phyloP scores from a whole-genome alignment of 2,888 invertebrate species.

The Eumerus sabulonum region DNA sequence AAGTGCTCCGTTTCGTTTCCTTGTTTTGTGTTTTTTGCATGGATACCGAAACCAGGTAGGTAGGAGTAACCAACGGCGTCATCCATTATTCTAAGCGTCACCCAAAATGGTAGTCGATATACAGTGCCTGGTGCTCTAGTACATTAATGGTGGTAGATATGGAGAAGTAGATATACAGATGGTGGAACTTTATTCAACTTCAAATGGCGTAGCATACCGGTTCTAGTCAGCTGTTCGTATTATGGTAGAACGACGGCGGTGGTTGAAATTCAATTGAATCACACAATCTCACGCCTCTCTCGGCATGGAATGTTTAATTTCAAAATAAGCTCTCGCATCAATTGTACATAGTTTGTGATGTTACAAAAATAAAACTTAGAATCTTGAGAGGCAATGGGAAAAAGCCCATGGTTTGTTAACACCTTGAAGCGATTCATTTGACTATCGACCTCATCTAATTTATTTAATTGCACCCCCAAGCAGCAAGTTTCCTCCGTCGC shows the following conservation, averaged over 20 bases:
- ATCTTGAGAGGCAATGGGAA: no score
- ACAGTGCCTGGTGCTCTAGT: no score
- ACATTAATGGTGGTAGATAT: no score
- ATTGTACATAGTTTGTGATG: no score
- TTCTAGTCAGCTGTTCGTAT: constrained; percentile 3
- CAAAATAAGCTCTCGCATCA: no score
- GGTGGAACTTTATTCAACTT: constrained; percentile 46
- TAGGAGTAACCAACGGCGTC: constrained; percentile 59
- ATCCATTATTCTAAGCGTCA: constrained; percentile 63
- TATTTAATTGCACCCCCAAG: constrained; percentile 24
- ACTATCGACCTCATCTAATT: constrained; percentile 25
- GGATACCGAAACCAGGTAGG: constrained; percentile 40
- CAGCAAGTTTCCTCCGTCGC: neutral
- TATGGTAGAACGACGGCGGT: neutral
- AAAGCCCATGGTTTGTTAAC: neutral
- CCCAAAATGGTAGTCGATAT: constrained; percentile 58
- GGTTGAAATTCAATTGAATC: constrained; percentile 54
- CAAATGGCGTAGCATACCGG: constrained; percentile 21
- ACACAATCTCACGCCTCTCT: constrained; percentile 56
- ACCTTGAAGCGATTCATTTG: constrained; percentile 2
- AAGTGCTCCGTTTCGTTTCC: constrained; percentile 15
- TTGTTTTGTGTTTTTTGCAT: constrained; percentile 31
- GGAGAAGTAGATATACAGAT: constrained; percentile 21
- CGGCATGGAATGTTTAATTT: constrained; percentile 59
- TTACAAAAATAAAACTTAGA: no score